These are phyloP conservation scores for Cryptus armator DNA, from an alignment of 2,888 invertebrate genomes.

Conservation along the genomic window DNA sequence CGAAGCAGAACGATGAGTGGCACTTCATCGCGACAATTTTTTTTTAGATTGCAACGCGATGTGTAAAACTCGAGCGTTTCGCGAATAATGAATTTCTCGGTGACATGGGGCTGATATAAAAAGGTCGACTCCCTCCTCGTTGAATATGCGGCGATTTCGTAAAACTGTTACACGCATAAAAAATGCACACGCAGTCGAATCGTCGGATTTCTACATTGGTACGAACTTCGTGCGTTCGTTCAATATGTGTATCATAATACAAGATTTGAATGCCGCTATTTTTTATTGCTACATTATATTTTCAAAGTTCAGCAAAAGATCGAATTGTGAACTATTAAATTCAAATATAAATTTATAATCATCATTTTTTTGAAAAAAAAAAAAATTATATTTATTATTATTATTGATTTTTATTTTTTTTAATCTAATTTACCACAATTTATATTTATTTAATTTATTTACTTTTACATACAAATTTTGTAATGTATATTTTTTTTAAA, in stretches of 20 bases:
- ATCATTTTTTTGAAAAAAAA: no score
- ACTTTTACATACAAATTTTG: no score
- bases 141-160: background rate
- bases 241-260: background rate
- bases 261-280: no score
- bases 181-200: slow-evolving; percentile 55
- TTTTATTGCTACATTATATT: no score
- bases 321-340: no score
- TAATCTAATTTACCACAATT: no score
- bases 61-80: background rate
- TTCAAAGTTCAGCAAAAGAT: no score
- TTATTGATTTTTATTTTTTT: no score
- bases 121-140: background rate
- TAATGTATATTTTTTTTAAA: no score
- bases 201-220: slow-evolving; percentile 13
- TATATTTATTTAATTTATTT: no score
- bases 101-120: background rate
- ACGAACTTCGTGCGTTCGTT: background rate
- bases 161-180: slow-evolving; percentile 47
- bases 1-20: slow-evolving; percentile 40
- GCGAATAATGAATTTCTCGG: slow-evolving; percentile 16
- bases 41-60: background rate
- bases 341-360: no score
- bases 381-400: no score
- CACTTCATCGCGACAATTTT: slow-evolving; percentile 39